Conservation (phyloP, 2,797 vertebrate species). For the Coregonus sp. region DNA sequence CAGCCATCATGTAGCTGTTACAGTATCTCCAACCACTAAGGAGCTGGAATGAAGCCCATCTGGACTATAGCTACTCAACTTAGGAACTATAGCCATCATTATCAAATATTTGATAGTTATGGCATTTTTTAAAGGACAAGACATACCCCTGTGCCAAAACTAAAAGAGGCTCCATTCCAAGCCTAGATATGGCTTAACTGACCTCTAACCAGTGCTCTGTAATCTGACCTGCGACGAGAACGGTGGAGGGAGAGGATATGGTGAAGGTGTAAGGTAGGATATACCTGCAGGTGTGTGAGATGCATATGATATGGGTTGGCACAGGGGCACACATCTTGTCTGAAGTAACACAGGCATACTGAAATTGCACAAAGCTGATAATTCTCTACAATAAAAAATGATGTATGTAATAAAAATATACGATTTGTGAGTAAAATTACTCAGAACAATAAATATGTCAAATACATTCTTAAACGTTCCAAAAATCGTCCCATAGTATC, state of each 20-base stretch:
- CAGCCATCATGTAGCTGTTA: conserved; percentile 13
- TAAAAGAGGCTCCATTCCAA: background rate
- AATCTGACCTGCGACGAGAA: background rate
- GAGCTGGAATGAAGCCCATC: background rate
- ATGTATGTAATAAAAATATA: conserved; percentile 69
- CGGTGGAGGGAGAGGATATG: background rate
- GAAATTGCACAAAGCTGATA: conserved; percentile 60
- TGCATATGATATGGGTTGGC: conserved; percentile 42
- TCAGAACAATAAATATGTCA: conserved; percentile 75
- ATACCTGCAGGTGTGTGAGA: conserved; percentile 54
- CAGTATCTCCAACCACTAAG: conserved; percentile 1
- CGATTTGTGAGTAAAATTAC: conserved; percentile 68
- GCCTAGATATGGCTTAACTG: background rate
- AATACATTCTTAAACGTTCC: conserved; percentile 57
- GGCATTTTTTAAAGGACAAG: conserved; percentile 11
- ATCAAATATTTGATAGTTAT: background rate
- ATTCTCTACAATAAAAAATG: conserved; percentile 56
- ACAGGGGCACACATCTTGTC: no score
- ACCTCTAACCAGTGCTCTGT: background rate
- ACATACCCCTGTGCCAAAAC: background rate
- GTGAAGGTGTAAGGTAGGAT: conserved; percentile 24
- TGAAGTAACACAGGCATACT: no score
- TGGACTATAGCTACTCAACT: background rate
- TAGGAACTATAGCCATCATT: background rate
- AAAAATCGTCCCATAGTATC: conserved; percentile 34